phyloP scores from a whole-genome alignment of 2,797 vertebrate species.

The Serranus cabrilla region DNA sequence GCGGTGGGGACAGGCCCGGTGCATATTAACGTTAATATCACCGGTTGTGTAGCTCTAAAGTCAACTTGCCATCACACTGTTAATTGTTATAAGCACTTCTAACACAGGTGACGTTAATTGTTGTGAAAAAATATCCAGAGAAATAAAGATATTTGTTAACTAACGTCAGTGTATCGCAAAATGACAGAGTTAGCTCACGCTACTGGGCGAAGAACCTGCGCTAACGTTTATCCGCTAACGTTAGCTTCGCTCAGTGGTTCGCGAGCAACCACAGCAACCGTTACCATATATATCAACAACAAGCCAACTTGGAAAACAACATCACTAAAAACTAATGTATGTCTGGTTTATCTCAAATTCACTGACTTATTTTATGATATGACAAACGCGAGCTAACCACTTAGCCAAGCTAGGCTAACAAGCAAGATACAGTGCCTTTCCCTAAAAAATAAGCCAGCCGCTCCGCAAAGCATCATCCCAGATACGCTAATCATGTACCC shows the following conservation, averaged over 20 bases:
- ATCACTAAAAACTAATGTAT: fast-evolving
- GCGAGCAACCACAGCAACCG: background rate
- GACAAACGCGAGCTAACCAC: background rate
- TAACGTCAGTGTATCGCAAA: background rate
- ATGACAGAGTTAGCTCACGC: conserved; percentile 4
- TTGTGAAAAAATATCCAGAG: fast-evolving
- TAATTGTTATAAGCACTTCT: background rate
- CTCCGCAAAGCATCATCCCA: conserved; percentile 12
- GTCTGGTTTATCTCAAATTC: fast-evolving
- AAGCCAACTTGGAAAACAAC: fast-evolving
- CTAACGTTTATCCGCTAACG: conserved; percentile 50
- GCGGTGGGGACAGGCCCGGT: conserved; percentile 80
- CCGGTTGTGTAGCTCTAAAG: background rate
- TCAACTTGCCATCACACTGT: too few relatives aligned
- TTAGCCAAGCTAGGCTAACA: conserved; percentile 43
- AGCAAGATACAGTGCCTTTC: conserved; percentile 24
- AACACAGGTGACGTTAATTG: fast-evolving
- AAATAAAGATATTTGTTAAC: background rate
- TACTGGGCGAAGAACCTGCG: conserved; percentile 16
- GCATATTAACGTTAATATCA: conserved; percentile 41
- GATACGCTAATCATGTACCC: background rate
- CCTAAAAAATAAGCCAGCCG: conserved; percentile 26
- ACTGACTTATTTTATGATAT: fast-evolving
- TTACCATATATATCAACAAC: background rate
- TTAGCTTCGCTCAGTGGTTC: background rate